Conservation (phyloP, 64 coral and sea anemone species). For the Exaiptasia diaphana region DNA sequence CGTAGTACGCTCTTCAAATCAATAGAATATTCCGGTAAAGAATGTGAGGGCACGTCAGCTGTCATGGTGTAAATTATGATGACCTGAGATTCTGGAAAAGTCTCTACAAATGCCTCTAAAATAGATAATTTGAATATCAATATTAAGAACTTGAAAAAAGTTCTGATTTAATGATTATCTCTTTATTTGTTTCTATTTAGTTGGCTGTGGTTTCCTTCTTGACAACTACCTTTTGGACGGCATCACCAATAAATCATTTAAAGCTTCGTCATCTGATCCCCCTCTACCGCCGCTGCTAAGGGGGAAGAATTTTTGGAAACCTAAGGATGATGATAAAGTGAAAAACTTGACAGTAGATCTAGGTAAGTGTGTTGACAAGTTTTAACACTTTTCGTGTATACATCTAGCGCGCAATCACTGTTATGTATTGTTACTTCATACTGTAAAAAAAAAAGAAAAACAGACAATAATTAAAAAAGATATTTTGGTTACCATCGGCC, state of each 20-base stretch:
- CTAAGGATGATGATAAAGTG: not conserved
- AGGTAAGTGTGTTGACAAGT: not conserved
- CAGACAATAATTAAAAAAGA: not conserved
- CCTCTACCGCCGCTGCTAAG: not conserved
- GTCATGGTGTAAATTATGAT: too few species aligned
- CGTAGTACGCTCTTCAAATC: too few species aligned
- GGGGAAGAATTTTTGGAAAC: not conserved
- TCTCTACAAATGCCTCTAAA: too few species aligned
- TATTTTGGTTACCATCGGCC: not conserved
- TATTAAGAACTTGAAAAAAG: too few species aligned
- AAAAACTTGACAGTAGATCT: not conserved
- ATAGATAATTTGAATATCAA: too few species aligned
- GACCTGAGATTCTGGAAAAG: too few species aligned
- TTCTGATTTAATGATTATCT: not conserved
- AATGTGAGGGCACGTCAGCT: too few species aligned
- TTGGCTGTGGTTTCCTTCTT: slow-evolving; percentile 5
- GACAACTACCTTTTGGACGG: not conserved
- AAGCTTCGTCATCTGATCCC: not conserved
- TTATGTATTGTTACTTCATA: not conserved
- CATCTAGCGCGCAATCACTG: not conserved
- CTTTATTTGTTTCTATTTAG: not conserved
- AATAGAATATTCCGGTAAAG: too few species aligned
- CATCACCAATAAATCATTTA: not conserved
- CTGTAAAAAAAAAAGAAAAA: not conserved
- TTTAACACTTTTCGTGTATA: too few species aligned